These are phyloP conservation scores for Tetramorium simillimum DNA, from an alignment of 1,140 invertebrate species.

Conservation along the genomic window DNA sequence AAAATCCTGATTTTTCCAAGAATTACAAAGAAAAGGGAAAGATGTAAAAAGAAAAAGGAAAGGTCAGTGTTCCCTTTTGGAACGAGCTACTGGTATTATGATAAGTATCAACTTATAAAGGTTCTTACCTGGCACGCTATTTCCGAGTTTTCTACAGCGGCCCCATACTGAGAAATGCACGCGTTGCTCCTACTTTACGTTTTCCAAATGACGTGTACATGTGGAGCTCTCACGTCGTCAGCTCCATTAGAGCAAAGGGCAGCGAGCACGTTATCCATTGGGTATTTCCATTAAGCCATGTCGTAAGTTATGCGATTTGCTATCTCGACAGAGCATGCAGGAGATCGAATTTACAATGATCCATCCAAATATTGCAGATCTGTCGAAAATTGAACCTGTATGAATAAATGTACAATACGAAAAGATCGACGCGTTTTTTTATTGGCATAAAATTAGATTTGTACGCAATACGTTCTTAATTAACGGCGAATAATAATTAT, in stretches of 20 bases:
- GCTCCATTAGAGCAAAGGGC: background rate
- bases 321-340: background rate
- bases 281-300: constrained; percentile 15
- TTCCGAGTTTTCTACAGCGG: constrained; percentile 29
- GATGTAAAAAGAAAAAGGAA: background rate
- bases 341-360: background rate
- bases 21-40: background rate
- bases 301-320: constrained; percentile 10
- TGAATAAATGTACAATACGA: background rate
- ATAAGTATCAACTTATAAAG: constrained; percentile 61
- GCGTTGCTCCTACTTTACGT: background rate
- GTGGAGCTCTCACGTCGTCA: background rate
- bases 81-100: constrained; percentile 51
- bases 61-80: background rate
- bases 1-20: constrained; percentile 38
- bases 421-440: background rate
- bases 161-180: constrained; percentile 6
- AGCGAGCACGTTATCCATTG: background rate
- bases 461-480: constrained; percentile 65
- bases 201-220: constrained; percentile 38
- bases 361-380: background rate
- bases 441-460: background rate
- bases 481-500: constrained; percentile 72
- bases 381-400: background rate
- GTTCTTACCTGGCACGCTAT: constrained; percentile 63